Base-by-base conservation (phyloP, 2,888 invertebrate species). In the Lysandra coridon region DNA sequence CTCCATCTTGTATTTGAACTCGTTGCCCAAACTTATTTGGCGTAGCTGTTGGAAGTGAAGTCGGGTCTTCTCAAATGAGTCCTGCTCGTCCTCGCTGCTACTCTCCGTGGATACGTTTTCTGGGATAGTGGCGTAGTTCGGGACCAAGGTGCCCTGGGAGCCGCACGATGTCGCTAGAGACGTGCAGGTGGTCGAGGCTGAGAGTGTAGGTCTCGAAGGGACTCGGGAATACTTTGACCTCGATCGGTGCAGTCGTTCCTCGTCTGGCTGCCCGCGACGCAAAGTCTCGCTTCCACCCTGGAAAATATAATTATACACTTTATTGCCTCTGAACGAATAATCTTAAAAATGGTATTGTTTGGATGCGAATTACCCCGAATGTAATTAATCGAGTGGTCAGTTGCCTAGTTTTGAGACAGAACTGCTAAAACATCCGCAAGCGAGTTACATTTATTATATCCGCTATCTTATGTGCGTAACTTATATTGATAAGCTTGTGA, bases 11-110 rank as follows among this genome's bases (percentile, higher is more conserved):
- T 95, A 95, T 90, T 95, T 96, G 84, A 95, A 96, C 83, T 95
- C 95, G 88, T 96, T 96, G 82, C 96, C 96, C 85, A 95, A 90
- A 87, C 96, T 96, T 81, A 96, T 95, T 84, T 96, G 95, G 79
- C 96, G 95, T 81, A 95, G 91, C 84, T 96, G 95, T 85, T 96
- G 96, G 85, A 96, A 96, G 85, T 95, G 95, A 80, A 95, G 95
- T 37, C 96, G 90, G 23, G 95, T 95, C 57, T 95, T 92, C 83
- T 95, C 92, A 84, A 95, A 96, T 80, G 96, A 95, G 83, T 94
- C 93, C 81, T 92, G 92, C 82, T 95, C 95, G 90, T 94, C 95
- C 84, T 94, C 94, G 82, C 93, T 93, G 85, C 94, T 93, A 82
- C 94, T 94, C 83, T 94, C 94, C 49, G 93, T 93, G 49, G 92